These are phyloP conservation scores for Coregonus sp. DNA, from an alignment of 2,797 vertebrate species.

Conservation along the genomic window DNA sequence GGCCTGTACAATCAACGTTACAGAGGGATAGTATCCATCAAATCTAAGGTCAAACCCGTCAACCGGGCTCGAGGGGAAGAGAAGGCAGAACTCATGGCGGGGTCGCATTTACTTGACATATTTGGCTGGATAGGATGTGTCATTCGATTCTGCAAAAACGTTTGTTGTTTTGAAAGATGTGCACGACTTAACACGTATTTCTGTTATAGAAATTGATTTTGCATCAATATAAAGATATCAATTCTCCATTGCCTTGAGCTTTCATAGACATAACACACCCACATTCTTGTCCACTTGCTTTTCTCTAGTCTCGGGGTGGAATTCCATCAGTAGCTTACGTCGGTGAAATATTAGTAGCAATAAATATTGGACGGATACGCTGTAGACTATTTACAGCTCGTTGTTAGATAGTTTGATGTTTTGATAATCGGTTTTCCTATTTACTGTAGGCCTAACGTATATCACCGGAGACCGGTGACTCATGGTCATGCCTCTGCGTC, in stretches of 20 bases:
- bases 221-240: background rate
- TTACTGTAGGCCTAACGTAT: background rate
- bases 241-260: background rate
- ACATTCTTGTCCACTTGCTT: background rate
- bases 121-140: slow-evolving; percentile 4
- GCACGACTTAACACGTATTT: background rate
- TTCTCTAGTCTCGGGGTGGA: background rate
- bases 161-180: background rate
- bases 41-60: slow-evolving; percentile 11
- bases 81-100: background rate
- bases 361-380: background rate
- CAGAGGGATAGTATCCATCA: slow-evolving; percentile 12
- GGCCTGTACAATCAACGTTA: slow-evolving; percentile 20
- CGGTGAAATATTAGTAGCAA: background rate
- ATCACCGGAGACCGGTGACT: background rate
- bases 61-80: background rate
- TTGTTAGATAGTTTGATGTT: background rate
- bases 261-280: background rate
- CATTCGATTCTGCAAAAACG: slow-evolving; percentile 5
- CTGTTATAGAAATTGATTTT: slow-evolving; percentile 1
- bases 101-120: slow-evolving; percentile 4
- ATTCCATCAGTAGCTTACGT: background rate
- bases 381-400: background rate
- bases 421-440: background rate
- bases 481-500: too few relatives aligned